Percentiles rank a stretch among this genome's conserved stretches.
These are phyloP conservation scores for Rotaria socialis DNA, from an alignment of 2,888 invertebrate genomes.

Conservation along the genomic window DNA sequence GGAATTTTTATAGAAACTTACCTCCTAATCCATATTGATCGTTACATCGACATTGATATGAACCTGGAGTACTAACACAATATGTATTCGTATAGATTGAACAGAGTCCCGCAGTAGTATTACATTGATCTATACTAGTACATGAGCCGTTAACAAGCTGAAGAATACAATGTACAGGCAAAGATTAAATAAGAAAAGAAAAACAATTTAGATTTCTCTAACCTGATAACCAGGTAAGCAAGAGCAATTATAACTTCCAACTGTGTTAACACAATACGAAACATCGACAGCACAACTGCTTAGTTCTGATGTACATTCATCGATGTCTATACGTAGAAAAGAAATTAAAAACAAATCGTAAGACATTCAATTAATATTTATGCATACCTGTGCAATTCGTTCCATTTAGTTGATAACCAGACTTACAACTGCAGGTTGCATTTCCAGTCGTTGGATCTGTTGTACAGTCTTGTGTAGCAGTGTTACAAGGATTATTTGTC, in stretches of 20 bases:
- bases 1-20: neutral
- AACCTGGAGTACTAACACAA: neutral
- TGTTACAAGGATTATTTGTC: neutral
- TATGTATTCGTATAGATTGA: neutral
- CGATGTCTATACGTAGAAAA: neutral
- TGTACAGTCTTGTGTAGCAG: neutral
- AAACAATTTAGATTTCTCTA: neutral
- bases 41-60: conserved; percentile 5
- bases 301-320: neutral
- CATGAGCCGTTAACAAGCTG: neutral
- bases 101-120: neutral
- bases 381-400: neutral
- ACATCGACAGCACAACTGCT: too few species aligned
- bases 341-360: too few species aligned
- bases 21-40: neutral
- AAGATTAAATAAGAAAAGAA: neutral
- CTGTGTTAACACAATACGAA: too few species aligned
- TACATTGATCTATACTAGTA: neutral
- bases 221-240: neutral
- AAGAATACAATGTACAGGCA: neutral
- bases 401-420: neutral
- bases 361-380: neutral
- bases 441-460: neutral
- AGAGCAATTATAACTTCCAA: too few species aligned
- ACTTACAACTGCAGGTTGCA: neutral